Evolutionary conservation across 2,888 invertebrate species (phyloP), one percentile per base, ranked within the genome.

Genomic region (Prostheceraeus crozeri): DNA sequence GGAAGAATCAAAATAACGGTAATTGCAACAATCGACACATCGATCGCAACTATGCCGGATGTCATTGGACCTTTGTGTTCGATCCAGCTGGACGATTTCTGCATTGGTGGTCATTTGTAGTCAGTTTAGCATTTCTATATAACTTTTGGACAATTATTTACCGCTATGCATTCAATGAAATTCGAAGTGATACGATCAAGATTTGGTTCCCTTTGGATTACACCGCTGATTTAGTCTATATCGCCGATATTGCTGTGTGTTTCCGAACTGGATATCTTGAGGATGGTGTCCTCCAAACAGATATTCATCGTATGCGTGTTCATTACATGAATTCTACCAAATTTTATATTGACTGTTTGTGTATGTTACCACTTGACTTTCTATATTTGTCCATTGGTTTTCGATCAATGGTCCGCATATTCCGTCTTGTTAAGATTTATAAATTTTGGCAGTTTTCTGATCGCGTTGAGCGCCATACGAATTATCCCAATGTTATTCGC

Each of bases 391-490:
- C 93, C 78, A 89, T 96, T 78, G 93, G 89, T 68, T 81, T 79
- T 71, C 91, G 91, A 80, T 94, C 93, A 71, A 89, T 93, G 72
- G 81, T 96, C 68, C 84, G 94, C 70, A 87, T 89, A 74, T 91
- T 91, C 81, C 85, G 94, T 65, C 83, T 96, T 73, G 90, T 93
- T 70, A 94, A 94, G 79, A 90, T 94, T 75, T 94, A 94, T 80
- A 84, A 91, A 27, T 94, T 93, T 79, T 94, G 93, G 93, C 87
- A 89, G 71, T 94, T 94, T 79, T 86, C 94, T 85, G 94, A 96
- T 80, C 84, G 93, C 69, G 94, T 93, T 60, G 96, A 96, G 79
- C 83, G 94, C 65, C 94, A 96, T 77, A 94, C 94, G 70, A 96
- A 94, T 82, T 96, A 93, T 81, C 94, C 94, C 67, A 96, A 96